A percentile compares a stretch with the other conserved stretches of the same genome.
Conservation (phyloP, 2,113 vertebrate species). For the Grantiella picta region DNA sequence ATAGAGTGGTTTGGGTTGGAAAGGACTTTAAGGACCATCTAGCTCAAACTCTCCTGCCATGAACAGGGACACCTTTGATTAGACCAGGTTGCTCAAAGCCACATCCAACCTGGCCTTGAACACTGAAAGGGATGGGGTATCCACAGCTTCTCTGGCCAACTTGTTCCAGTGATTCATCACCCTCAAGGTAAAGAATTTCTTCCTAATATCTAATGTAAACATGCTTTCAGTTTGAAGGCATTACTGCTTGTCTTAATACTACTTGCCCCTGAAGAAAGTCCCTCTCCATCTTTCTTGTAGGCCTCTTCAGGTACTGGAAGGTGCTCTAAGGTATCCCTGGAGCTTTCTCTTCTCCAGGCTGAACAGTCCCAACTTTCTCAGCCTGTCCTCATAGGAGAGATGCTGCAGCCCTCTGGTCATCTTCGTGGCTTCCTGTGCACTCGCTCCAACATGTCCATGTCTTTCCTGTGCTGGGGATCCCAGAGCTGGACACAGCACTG, state of each 20-base stretch:
- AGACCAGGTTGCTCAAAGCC: not conserved
- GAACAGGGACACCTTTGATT: not conserved
- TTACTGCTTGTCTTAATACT: not conserved
- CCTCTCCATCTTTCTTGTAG: not conserved
- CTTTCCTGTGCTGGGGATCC: not conserved
- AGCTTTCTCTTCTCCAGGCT: not conserved
- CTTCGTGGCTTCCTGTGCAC: not conserved
- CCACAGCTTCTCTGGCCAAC: not conserved
- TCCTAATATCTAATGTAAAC: not conserved
- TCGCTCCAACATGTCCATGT: not conserved
- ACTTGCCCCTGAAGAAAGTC: not conserved
- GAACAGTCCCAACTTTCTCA: not conserved
- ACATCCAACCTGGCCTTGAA: not conserved
- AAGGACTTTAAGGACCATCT: not conserved
- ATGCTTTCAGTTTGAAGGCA: not conserved
- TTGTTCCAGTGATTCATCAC: not conserved
- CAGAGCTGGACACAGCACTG: not conserved
- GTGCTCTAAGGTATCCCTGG: not conserved
- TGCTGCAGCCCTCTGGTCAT: not conserved
- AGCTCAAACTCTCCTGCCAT: not conserved
- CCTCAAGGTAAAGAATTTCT: not conserved
- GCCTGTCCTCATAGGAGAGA: not conserved
- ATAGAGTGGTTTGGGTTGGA: not conserved
- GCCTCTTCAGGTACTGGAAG: not conserved
- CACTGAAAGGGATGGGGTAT: not conserved